Conservation (phyloP, 2,797 vertebrate species). For the Caiman crocodilus region DNA sequence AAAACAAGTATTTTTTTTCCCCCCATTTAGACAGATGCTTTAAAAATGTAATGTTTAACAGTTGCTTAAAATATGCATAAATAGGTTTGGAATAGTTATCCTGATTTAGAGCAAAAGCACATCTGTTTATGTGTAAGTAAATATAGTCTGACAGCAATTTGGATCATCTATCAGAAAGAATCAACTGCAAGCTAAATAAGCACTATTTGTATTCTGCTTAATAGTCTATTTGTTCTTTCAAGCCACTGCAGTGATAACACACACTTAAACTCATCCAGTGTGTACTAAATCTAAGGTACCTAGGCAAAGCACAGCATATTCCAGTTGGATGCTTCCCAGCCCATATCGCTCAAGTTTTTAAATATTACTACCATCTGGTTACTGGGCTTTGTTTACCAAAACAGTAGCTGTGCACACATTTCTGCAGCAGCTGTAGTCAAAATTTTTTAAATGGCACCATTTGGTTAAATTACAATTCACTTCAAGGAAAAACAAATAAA, state of each 20-base stretch:
- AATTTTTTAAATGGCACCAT: constrained; percentile 54
- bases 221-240: constrained; percentile 66
- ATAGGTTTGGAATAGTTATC: constrained; percentile 53
- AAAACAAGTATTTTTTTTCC: constrained; percentile 18
- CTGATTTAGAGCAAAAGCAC: constrained; percentile 58
- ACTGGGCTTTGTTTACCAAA: constrained; percentile 77
- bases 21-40: constrained; percentile 39
- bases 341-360: constrained; percentile 55
- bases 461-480: constrained; percentile 61
- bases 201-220: constrained; percentile 72
- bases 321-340: constrained; percentile 67
- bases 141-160: constrained; percentile 71
- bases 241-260: constrained; percentile 56
- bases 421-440: constrained; percentile 71
- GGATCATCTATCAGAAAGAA: constrained; percentile 71
- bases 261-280: constrained; percentile 59
- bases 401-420: constrained; percentile 76
- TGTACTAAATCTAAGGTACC: constrained; percentile 66
- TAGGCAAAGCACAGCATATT: constrained; percentile 69
- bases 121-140: constrained; percentile 71
- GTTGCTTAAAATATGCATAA: constrained; percentile 72
- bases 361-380: constrained; percentile 79
- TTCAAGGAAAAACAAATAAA: constrained; percentile 24
- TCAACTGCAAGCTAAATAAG: constrained; percentile 73
- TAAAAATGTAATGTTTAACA: constrained; percentile 47